Conservation (phyloP, 2,888 invertebrate genomes). For the Allacma fusca region DNA sequence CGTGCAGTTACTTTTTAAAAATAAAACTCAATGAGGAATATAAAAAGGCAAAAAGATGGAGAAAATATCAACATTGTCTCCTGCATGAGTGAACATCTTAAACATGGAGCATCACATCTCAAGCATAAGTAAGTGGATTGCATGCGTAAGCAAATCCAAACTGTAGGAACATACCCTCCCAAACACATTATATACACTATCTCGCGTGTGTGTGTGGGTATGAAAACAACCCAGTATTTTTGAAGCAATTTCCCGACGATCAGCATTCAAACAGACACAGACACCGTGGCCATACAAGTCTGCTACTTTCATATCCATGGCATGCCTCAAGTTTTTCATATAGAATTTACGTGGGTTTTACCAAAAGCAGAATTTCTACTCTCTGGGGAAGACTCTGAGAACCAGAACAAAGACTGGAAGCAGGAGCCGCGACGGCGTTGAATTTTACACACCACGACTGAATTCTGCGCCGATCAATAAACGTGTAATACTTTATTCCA, state of each 20-base stretch:
- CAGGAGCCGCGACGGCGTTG: constrained; percentile 40
- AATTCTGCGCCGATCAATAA: constrained; percentile 43
- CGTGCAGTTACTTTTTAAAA: background rate
- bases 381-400: constrained; percentile 19
- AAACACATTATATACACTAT: too few relatives aligned
- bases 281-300: background rate
- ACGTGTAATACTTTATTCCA: constrained; percentile 32
- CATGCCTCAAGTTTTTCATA: constrained; percentile 12
- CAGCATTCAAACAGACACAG: too few relatives aligned
- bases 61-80: background rate
- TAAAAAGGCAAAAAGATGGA: background rate
- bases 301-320: background rate
- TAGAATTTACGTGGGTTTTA: constrained; percentile 7
- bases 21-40: constrained; percentile 4
- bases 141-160: too few relatives aligned
- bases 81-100: too few relatives aligned
- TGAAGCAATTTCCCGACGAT: too few relatives aligned
- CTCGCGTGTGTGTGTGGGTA: too few relatives aligned
- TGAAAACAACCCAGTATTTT: too few relatives aligned
- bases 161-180: too few relatives aligned
- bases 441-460: constrained; percentile 13
- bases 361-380: constrained; percentile 12
- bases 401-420: constrained; percentile 13
- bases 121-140: too few relatives aligned
- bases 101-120: too few relatives aligned